Evolutionary conservation across 2,113 vertebrate genomes (phyloP), one percentile per base, ranked within the genome.

Genomic region (Indri indri): DNA sequence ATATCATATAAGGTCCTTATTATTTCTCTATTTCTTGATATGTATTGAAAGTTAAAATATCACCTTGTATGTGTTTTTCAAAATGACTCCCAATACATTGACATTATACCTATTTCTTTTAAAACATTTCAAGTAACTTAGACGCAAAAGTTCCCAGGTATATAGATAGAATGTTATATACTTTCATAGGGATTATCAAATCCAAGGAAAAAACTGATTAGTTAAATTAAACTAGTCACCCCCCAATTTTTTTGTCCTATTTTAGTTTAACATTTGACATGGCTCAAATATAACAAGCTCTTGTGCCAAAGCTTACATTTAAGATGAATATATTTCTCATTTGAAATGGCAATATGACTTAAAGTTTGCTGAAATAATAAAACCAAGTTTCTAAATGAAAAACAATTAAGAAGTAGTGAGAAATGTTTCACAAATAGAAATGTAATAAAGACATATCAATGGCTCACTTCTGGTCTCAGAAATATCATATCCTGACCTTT

Each of bases 281-380:
- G 76, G 47, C 87, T 98, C 90, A 98, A 98, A 98, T 98, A 98
- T 92, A 98, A 96, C 92, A 97, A 96, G 95, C 96, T 88, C n/a
- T 42, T 97, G 92, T 71, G 94, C 94, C 87, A 96, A 98, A 92
- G 32, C 76, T 89, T 80, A 73, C 82, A 89, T 86, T 98, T 97
- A 96, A 97, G 97, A 96, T 87, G 85, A 98, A 98, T 97, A 93
- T 40, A 96, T 96, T 85, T 97, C 97, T 97, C 94, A 98, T 97
- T 97, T 95, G 95, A 97, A 95, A 97, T 0, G 1, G 0, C 61
- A 97, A 94, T 95, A 65, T 94, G 1, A 0, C 92, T 96, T 97
- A 94, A 97, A 98, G 96, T 98, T 98, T 96, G 91, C 61, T 81
- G 61, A 96, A 97, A 88, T 95, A 97, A 95, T 95, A 90, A 96